Conservation (phyloP, 2,888 invertebrate species). For the Camponotus fellah region DNA sequence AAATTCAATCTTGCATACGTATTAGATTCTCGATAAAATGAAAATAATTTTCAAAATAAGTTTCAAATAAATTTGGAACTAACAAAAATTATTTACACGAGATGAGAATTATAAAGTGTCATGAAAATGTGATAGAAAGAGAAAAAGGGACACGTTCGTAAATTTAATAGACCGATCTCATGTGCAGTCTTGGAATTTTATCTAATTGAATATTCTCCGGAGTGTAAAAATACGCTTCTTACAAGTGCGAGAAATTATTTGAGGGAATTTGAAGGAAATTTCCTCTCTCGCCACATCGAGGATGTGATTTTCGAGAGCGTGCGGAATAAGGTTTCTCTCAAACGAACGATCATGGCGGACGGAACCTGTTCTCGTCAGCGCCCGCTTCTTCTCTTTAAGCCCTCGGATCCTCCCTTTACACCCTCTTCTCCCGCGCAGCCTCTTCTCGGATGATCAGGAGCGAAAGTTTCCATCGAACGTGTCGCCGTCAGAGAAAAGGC, state of each 20-base stretch:
- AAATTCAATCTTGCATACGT: too few species aligned
- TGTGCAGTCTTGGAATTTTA: neutral
- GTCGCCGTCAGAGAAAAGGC: conserved; percentile 18
- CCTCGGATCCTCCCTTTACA: conserved; percentile 4
- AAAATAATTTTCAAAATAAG: too few species aligned
- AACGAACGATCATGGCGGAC: conserved; percentile 16
- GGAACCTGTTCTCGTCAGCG: conserved; percentile 9
- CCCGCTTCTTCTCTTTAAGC: conserved; percentile 12
- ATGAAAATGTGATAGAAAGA: neutral
- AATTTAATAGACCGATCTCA: neutral
- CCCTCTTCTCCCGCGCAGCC: neutral
- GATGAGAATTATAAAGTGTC: neutral
- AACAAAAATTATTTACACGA: neutral
- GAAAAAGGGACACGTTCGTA: neutral
- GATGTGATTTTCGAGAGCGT: conserved; percentile 8
- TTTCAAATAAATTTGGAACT: too few species aligned
- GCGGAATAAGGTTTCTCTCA: conserved; percentile 22
- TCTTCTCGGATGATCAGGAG: neutral
- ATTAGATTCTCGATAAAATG: too few species aligned
- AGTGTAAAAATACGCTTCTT: neutral
- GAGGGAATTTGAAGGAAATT: neutral
- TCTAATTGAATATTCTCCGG: neutral
- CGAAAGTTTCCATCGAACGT: conserved; percentile 15
- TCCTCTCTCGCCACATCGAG: neutral
- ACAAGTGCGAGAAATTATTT: neutral